A percentile compares a stretch with the other conserved stretches of the same genome.
phyloP scores from a whole-genome alignment of 2,113 vertebrate species.

The Actenoides lindsayi region DNA sequence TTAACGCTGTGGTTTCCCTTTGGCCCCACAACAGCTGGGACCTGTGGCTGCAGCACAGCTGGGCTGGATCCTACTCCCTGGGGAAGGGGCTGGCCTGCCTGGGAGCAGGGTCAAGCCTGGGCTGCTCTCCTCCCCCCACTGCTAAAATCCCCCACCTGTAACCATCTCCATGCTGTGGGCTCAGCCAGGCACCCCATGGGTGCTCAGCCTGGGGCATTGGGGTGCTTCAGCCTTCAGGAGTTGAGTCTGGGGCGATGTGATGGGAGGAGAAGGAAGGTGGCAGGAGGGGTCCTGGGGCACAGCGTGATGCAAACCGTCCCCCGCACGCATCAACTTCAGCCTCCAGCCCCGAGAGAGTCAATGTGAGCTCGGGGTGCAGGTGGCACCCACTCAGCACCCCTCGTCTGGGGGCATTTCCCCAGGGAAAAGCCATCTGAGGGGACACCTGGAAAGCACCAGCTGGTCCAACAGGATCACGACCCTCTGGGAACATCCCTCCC shows the following conservation, averaged over 20 bases:
- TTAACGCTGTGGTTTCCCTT: neutral
- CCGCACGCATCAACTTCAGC: fast-evolving
- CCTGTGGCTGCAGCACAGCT: neutral
- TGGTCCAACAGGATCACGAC: neutral
- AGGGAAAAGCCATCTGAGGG: fast-evolving
- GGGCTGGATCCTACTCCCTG: neutral
- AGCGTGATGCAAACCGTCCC: neutral
- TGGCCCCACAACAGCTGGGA: neutral
- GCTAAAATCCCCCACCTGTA: neutral
- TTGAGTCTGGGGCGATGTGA: neutral
- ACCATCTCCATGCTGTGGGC: fast-evolving
- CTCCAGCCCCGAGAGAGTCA: fast-evolving
- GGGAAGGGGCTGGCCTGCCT: neutral
- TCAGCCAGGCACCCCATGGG: neutral
- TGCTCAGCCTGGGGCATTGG: fast-evolving
- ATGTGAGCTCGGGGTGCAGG: neutral
- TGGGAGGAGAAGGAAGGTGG: neutral
- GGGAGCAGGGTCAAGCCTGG: neutral
- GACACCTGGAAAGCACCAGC: neutral
- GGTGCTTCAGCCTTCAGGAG: neutral
- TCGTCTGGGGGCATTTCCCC: neutral
- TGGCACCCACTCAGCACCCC: neutral
- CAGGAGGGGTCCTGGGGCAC: fast-evolving
- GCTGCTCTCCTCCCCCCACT: neutral
- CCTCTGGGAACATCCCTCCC: neutral